Base-by-base conservation (phyloP, 2,888 invertebrate species). In the Lucinisca nassula region DNA sequence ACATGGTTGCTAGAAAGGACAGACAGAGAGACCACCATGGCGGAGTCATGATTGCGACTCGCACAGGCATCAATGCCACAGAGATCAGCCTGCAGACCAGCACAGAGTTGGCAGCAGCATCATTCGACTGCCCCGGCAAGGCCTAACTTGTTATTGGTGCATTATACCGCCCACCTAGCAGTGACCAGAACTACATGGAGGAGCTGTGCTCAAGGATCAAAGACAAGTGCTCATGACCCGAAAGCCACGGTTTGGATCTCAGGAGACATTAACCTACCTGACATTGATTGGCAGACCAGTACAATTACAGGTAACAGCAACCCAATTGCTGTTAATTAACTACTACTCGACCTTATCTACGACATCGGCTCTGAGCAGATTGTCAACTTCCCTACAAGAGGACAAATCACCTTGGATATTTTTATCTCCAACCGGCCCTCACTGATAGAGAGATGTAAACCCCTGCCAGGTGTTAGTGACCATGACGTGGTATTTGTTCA, bases 111-210 rank as follows among this genome's bases (percentile, higher is more conserved):
- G 55, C 40, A 37, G 78, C 83, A 12, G 73, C 73, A 17, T 72
- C 82, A 6, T 72, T 82, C 38, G 55, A 61, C 27, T 78, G 83
- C 24, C 49, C 32, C 8, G 74, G 78, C 24, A 70, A 83, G 37
- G 27, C 77, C 12, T 38, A 78, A 14, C 61, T 79, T 14, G 38
- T 61, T 2, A 67, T 67, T 27, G 78, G 78, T 37, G n/a, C 78
- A 4, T 6, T 67, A 27, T 82, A 82, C 40, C 38, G 82, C 2
- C 75, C 82, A 24, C 61, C 27, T 8, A 61, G 14, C 10, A 24
- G 30, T 61, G 61, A 76, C 76, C 82, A 75, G 74, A n/a, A 32
- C 40, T 76, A 67, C 51, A 76, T 77, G 32, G 82, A 82, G 21
- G 76, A 76, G 45, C 35, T 76, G 4, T 32, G 49, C 35, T 32